These are phyloP conservation scores for Ostrea edulis DNA, from an alignment of 1,140 invertebrate genomes.

Conservation along the genomic window DNA sequence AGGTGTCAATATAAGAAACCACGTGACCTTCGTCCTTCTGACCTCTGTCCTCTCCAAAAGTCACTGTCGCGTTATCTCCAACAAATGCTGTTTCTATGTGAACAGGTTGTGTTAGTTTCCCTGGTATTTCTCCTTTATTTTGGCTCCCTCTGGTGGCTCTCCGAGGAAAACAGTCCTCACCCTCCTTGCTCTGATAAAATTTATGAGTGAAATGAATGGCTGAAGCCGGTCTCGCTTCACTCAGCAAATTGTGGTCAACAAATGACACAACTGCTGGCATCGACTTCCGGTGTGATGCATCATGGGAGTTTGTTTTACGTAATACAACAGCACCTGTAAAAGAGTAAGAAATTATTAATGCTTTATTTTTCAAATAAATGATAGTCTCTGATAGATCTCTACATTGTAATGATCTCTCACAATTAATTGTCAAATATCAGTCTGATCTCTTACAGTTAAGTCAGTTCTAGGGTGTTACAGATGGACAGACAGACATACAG, in stretches of 20 bases:
- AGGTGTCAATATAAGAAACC: slow-evolving; percentile 29
- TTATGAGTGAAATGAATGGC: slow-evolving; percentile 56
- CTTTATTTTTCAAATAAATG: not conserved
- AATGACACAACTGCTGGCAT: slow-evolving; percentile 54
- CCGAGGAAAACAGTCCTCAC: slow-evolving; percentile 12
- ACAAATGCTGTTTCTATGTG: slow-evolving; percentile 69
- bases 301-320: slow-evolving; percentile 23
- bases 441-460: too few species aligned
- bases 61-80: slow-evolving; percentile 51
- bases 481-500: too few species aligned
- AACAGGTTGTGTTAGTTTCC: slow-evolving; percentile 51
- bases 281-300: slow-evolving; percentile 47
- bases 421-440: too few species aligned
- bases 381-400: too few species aligned
- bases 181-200: slow-evolving; percentile 46
- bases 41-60: not conserved
- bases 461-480: too few species aligned
- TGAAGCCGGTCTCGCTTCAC: slow-evolving; percentile 49
- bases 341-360: not conserved
- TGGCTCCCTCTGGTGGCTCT: slow-evolving; percentile 1
- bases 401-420: too few species aligned
- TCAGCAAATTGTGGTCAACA: slow-evolving; percentile 48
- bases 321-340: not conserved
- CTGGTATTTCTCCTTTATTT: not conserved
- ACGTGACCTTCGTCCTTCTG: not conserved